Evolutionary conservation across 2,888 invertebrate species (phyloP).

Genomic region (Perithous albicinctus): DNA sequence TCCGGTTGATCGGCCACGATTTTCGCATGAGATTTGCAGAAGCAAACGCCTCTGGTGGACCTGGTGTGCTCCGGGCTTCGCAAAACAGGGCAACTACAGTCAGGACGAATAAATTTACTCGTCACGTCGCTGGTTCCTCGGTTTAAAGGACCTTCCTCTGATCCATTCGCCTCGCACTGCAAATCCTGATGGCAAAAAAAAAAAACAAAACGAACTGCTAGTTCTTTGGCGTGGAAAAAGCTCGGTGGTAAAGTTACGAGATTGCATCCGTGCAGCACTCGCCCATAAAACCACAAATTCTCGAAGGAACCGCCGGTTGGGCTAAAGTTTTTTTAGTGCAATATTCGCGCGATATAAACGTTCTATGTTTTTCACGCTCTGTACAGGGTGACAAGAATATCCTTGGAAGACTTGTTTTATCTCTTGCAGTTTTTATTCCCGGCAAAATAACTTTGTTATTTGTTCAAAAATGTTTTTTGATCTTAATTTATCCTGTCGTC

Average conservation of each 20-base stretch:
- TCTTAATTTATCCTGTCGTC: neutral
- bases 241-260: slow-evolving; percentile 35
- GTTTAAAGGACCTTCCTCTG: slow-evolving; percentile 5
- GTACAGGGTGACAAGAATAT: slow-evolving; percentile 5
- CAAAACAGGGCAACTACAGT: slow-evolving; percentile 11
- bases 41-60: slow-evolving; percentile 7
- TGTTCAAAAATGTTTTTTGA: neutral
- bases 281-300: slow-evolving; percentile 18
- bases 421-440: neutral
- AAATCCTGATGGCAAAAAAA: slow-evolving; percentile 23
- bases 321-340: slow-evolving; percentile 24
- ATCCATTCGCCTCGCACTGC: slow-evolving; percentile 1
- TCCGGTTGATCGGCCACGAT: slow-evolving; percentile 76
- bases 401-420: neutral
- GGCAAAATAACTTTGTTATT: neutral
- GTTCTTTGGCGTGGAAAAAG: slow-evolving; percentile 9
- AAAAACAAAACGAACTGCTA: slow-evolving; percentile 6
- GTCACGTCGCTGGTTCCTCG: neutral
- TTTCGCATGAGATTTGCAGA: slow-evolving; percentile 66
- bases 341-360: slow-evolving; percentile 22
- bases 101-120: neutral
- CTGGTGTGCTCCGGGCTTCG: neutral
- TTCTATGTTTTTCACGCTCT: neutral
- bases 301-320: neutral
- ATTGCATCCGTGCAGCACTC: slow-evolving; percentile 30